Percentiles rank a stretch among this genome's conserved stretches.
Evolutionary conservation across 2,113 vertebrate species (phyloP).

Genomic region (Serranochromis macrocephalus): DNA sequence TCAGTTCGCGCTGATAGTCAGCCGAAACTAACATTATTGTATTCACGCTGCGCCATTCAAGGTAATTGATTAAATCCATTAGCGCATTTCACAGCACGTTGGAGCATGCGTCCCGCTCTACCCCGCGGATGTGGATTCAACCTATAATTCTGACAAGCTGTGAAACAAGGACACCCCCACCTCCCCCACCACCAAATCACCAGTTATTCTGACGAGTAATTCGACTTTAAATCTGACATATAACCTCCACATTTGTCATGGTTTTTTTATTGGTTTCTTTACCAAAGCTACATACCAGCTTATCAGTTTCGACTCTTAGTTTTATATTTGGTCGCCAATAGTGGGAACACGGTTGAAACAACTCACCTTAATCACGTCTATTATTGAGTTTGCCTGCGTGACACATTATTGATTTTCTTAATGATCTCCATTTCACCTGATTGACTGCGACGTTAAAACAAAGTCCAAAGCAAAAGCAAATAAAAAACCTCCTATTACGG

Average conservation of each 20-base stretch:
- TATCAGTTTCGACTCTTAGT: neutral
- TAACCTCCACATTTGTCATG: neutral
- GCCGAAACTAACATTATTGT: conserved; percentile 73
- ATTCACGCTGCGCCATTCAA: conserved; percentile 69
- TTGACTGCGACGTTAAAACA: neutral
- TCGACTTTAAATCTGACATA: neutral
- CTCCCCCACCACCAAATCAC: neutral
- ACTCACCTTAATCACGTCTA: conserved; percentile 17
- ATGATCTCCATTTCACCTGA: neutral
- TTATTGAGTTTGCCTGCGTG: conserved; percentile 10
- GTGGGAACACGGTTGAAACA: neutral
- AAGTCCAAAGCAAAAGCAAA: neutral
- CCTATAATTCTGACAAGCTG: conserved; percentile 33
- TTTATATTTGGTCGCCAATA: neutral
- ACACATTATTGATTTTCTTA: conserved; percentile 22
- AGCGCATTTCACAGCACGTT: conserved; percentile 43
- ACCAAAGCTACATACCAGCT: neutral
- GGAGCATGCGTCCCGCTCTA: conserved; percentile 37
- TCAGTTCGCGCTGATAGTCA: neutral
- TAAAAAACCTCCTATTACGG: neutral
- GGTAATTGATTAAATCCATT: conserved; percentile 72
- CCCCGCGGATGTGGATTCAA: conserved; percentile 69
- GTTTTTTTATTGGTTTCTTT: neutral
- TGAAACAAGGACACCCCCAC: neutral
- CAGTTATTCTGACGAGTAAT: neutral